Conservation (phyloP, 1,140 invertebrate genomes). For the Polypedilum vanderplanki region DNA sequence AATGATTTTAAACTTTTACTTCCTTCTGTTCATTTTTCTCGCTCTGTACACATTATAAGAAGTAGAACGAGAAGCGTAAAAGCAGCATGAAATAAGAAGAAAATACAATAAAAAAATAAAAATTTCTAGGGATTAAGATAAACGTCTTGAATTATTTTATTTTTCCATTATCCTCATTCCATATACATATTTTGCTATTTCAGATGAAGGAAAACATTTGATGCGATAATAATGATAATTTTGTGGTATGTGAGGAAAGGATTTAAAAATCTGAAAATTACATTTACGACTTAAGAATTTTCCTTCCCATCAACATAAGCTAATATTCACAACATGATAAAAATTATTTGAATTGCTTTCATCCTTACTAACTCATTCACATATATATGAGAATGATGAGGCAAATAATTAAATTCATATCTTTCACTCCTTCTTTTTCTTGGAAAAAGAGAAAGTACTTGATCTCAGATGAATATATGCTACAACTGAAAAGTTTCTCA, state of each 20-base stretch:
- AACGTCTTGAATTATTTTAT: conserved; percentile 19
- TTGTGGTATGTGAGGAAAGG: not conserved
- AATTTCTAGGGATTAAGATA: conserved; percentile 11
- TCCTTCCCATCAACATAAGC: too few relatives aligned
- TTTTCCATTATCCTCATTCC: not conserved
- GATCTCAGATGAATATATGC: too few relatives aligned
- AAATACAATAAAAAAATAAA: not conserved
- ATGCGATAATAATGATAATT: conserved; percentile 14
- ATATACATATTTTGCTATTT: not conserved
- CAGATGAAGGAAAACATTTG: conserved; percentile 4
- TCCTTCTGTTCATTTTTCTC: not conserved
- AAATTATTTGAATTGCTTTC: too few relatives aligned
- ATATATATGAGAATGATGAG: too few relatives aligned
- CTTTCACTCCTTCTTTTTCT: too few relatives aligned
- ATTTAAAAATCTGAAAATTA: not conserved
- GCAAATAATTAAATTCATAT: too few relatives aligned
- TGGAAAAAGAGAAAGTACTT: too few relatives aligned
- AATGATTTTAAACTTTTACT: conserved; percentile 10
- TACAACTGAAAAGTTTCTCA: too few relatives aligned
- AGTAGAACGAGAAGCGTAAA: not conserved
- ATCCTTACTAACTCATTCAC: too few relatives aligned
- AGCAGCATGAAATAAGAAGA: not conserved
- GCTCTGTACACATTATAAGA: not conserved
- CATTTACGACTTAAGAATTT: not conserved
- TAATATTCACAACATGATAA: too few relatives aligned